Conservation (phyloP, 2,113 vertebrate species). For the Empidonax traillii region DNA sequence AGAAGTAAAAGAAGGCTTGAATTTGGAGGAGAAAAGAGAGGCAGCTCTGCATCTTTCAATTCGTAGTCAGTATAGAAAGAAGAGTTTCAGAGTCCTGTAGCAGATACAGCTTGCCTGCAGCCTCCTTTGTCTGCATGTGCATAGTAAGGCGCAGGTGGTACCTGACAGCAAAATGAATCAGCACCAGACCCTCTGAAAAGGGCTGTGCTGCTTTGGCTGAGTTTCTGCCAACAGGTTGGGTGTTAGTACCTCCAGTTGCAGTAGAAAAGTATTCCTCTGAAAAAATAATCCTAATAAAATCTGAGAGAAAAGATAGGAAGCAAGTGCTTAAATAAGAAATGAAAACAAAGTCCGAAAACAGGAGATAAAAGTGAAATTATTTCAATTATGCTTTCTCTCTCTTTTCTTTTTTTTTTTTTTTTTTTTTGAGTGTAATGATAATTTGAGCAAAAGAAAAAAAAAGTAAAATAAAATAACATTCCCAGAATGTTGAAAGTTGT, state of each 20-base stretch:
- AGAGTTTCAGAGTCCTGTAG: neutral
- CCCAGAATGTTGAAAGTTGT: neutral
- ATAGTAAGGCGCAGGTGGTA: neutral
- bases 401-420: neutral
- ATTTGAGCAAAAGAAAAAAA: neutral
- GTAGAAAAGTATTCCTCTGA: neutral
- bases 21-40: neutral
- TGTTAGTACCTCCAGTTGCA: fast-evolving
- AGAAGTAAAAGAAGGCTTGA: neutral
- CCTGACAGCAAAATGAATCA: neutral
- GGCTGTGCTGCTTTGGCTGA: neutral
- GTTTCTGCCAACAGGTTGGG: neutral
- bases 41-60: neutral
- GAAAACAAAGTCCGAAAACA: neutral
- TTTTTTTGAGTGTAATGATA: neutral
- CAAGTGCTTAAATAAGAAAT: neutral
- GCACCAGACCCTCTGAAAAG: neutral
- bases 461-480: neutral
- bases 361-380: neutral
- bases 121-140: neutral
- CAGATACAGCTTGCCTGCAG: neutral
- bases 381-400: neutral
- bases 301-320: neutral
- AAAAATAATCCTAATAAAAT: neutral
- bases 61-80: fast-evolving